Evolutionary conservation across 1,140 invertebrate species (phyloP).

Genomic region (Carcinoscorpius rotundicauda): DNA sequence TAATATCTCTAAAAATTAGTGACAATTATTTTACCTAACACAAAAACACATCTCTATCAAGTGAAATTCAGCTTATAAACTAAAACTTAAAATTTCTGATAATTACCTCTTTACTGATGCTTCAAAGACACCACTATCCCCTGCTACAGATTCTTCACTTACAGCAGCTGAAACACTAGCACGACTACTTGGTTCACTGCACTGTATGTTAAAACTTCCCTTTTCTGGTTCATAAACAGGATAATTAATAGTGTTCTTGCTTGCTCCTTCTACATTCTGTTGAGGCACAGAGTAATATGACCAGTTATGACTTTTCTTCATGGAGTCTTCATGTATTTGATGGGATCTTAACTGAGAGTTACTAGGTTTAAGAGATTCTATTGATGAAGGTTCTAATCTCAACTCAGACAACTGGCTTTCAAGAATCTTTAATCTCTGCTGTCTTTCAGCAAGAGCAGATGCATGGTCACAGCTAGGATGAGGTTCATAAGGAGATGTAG

Average conservation of each 20-base stretch:
- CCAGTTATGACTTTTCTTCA: too few species aligned
- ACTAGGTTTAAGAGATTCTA: slow-evolving; percentile 7
- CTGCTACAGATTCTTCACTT: slow-evolving; percentile 90
- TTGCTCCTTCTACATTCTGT: too few species aligned
- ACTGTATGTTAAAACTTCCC: too few species aligned
- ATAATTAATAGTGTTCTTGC: too few species aligned
- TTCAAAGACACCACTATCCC: slow-evolving; percentile 94
- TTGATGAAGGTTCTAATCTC: slow-evolving; percentile 8
- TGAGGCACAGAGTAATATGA: too few species aligned
- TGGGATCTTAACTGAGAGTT: too few species aligned
- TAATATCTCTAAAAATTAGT: too few species aligned
- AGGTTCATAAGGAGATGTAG: slow-evolving; percentile 49
- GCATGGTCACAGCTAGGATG: slow-evolving; percentile 25
- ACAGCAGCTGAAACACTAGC: slow-evolving; percentile 61
- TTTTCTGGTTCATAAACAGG: too few species aligned
- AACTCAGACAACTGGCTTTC: slow-evolving; percentile 15
- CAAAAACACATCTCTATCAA: neutral
- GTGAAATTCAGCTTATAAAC: slow-evolving; percentile 21
- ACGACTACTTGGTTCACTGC: too few species aligned
- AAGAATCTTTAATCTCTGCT: slow-evolving; percentile 6
- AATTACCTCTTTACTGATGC: slow-evolving; percentile 27
- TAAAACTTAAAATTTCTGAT: too few species aligned
- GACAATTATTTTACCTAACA: too few species aligned
- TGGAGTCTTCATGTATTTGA: too few species aligned
- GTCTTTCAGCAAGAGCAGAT: slow-evolving; percentile 3